Evolutionary conservation across 1,140 invertebrate genomes (phyloP), one percentile per base, ranked within the genome.

Genomic region (Ceratosolen solmsi): DNA sequence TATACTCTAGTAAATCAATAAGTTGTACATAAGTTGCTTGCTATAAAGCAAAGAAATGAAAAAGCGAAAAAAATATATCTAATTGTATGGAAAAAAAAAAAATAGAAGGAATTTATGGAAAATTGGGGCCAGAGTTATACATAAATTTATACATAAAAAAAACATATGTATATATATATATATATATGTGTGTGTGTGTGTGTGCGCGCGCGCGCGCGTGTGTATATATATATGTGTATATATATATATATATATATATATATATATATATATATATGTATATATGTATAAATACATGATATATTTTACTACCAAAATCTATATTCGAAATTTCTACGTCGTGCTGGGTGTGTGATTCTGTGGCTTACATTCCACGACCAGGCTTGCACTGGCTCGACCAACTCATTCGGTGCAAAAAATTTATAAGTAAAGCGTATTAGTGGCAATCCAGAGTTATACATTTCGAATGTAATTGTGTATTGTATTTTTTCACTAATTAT

Each of bases 281-380:
- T 79, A 84, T 68, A 84, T 83, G 84, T 85, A 82, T 80, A 68
- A 70, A 82, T 74, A 84, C 71, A 84, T 51, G 74, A 90, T 90
- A 90, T 90, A 87, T 90, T 91, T 91, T 90, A 91, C 84, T 90
- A 90, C 87, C 89, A 90, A 91, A 91, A 91, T 91, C 90, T 90
- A 90, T 91, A 90, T 88, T 90, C 88, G 85, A 91, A 90, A 91
- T 91, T 91, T 91, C 87, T 90, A 91, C 85, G 87, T 90, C 85
- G 86, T 87, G 87, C 90, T 90, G 86, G 84, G 76, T 86, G 84
- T 83, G 85, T 86, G 85, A 86, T 87, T 88, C 87, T 89, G 90
- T 90, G 89, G 89, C 86, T 90, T 89, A 91, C 89, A 91, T 91
- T 91, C 89, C 89, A 90, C 89, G 87, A 88, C 86, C 86, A 84